Conservation (phyloP, 1,140 invertebrate species). For the Globodera ellingtonae region DNA sequence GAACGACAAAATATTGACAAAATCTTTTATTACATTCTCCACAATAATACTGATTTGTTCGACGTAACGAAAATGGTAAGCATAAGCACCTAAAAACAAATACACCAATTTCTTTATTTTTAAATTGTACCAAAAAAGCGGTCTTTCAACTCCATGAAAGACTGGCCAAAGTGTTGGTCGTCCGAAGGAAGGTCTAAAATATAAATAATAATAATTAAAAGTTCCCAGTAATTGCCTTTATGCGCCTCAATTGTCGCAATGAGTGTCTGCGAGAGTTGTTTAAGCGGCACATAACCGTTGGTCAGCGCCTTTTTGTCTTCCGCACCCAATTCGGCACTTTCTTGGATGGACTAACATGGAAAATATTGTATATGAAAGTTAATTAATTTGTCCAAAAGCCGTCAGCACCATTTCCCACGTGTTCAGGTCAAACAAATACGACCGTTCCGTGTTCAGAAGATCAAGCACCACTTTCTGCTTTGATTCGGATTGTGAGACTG, state of each 20-base stretch:
- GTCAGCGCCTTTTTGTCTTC: slow-evolving; percentile 47
- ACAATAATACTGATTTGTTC: slow-evolving; percentile 53
- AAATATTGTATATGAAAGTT: slow-evolving; percentile 12
- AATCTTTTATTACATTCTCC: slow-evolving; percentile 34
- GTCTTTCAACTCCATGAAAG: slow-evolving; percentile 54
- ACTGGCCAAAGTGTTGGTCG: slow-evolving; percentile 38
- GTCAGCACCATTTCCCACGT: slow-evolving; percentile 45
- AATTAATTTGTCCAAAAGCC: not conserved
- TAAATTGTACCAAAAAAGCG: slow-evolving; percentile 40
- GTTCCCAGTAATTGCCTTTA: slow-evolving; percentile 7
- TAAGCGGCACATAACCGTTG: slow-evolving; percentile 41
- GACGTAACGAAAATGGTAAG: slow-evolving; percentile 54
- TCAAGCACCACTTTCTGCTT: slow-evolving; percentile 54
- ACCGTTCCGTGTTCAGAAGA: slow-evolving; percentile 50
- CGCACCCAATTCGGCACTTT: slow-evolving; percentile 35
- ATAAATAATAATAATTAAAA: not conserved
- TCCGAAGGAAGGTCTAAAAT: slow-evolving; percentile 32
- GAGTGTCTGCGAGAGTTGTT: slow-evolving; percentile 41
- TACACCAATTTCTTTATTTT: not conserved
- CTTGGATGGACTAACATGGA: slow-evolving; percentile 39
- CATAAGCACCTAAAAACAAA: slow-evolving; percentile 4
- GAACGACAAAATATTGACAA: slow-evolving; percentile 11
- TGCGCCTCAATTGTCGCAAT: slow-evolving; percentile 31
- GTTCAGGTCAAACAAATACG: slow-evolving; percentile 51
- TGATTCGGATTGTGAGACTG: not conserved